Conservation (phyloP, 2,888 invertebrate species). For the Protula sp. region DNA sequence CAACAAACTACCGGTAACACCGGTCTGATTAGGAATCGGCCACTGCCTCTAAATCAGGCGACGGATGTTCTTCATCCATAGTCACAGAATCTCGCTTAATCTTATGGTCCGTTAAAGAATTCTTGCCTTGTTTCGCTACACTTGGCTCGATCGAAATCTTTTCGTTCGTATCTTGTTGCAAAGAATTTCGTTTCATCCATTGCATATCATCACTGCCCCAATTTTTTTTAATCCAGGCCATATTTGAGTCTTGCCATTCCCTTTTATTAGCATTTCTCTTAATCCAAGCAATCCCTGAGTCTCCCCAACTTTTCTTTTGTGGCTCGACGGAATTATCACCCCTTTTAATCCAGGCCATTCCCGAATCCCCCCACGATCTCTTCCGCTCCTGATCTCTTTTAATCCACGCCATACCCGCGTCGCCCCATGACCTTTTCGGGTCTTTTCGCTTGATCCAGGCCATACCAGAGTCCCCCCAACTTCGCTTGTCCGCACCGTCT, state of each 20-base stretch:
- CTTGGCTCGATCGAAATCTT: too few species aligned
- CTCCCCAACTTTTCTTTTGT: slow-evolving; percentile 12
- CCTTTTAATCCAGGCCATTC: slow-evolving; percentile 18
- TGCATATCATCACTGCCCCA: slow-evolving; percentile 3
- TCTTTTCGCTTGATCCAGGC: slow-evolving; percentile 19
- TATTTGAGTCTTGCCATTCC: slow-evolving; percentile 11
- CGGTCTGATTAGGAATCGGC: too few species aligned
- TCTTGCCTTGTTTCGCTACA: too few species aligned
- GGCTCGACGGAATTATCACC: slow-evolving; percentile 3
- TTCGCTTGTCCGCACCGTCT: slow-evolving; percentile 2
- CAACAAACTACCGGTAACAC: too few species aligned
- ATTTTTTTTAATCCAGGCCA: slow-evolving; percentile 16
- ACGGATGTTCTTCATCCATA: too few species aligned
- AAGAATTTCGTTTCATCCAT: background rate
- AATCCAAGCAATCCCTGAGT: slow-evolving; percentile 15
- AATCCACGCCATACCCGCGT: slow-evolving; percentile 20
- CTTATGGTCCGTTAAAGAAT: too few species aligned
- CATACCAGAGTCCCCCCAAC: slow-evolving; percentile 17
- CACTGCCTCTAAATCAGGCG: too few species aligned
- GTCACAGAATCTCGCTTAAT: too few species aligned
- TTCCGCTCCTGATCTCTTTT: slow-evolving; percentile 12
- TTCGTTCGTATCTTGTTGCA: too few species aligned
- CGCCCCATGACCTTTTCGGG: slow-evolving; percentile 16
- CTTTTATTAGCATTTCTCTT: slow-evolving; percentile 14
- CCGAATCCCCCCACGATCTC: slow-evolving; percentile 15